Conservation (phyloP, 2,113 vertebrate genomes). For the Campylomormyrus tamandua region DNA sequence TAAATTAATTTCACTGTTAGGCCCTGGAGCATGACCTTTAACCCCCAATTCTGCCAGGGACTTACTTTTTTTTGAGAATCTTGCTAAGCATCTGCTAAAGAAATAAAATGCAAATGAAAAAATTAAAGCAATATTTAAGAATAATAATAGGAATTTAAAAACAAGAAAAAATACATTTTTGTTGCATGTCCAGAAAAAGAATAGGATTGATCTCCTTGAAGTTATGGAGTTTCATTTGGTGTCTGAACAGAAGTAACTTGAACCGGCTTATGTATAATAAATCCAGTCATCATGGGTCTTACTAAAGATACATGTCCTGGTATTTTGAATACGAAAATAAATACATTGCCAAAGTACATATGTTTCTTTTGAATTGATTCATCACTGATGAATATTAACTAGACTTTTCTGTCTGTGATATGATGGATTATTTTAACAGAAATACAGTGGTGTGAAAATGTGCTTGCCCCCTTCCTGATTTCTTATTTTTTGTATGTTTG, state of each 20-base stretch:
- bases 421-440: neutral
- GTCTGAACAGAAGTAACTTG: neutral
- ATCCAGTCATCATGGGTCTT: neutral
- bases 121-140: neutral
- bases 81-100: neutral
- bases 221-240: neutral
- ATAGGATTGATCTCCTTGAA: neutral
- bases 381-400: neutral
- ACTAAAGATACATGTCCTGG: neutral
- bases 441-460: no score
- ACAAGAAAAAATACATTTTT: neutral
- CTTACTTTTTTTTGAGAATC: no score
- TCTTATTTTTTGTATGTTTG: no score
- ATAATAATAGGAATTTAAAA: neutral
- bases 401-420: neutral
- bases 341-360: neutral
- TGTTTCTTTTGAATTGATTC: neutral
- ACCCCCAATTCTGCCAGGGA: neutral
- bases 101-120: neutral
- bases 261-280: neutral
- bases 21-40: neutral
- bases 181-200: neutral
- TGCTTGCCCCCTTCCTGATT: no score
- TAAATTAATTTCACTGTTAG: neutral
- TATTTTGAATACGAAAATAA: neutral